phyloP scores from a whole-genome alignment of 1,140 invertebrate genomes.

The Caenorhabditis briggsae region DNA sequence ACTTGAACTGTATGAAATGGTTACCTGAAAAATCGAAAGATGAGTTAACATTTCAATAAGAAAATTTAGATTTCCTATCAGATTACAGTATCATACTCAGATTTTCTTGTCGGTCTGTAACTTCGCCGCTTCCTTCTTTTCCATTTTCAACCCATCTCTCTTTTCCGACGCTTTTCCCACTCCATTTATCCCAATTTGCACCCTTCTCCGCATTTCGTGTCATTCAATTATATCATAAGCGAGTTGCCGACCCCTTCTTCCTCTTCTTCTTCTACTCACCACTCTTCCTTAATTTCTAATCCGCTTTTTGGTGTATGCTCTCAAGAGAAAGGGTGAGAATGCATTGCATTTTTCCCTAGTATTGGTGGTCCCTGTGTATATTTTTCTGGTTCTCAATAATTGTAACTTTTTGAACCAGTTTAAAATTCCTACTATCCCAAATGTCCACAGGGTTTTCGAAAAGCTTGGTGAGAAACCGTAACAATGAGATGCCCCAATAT shows the following conservation, averaged over 20 bases:
- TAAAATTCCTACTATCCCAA: neutral
- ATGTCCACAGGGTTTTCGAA: neutral
- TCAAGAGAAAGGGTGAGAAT: neutral
- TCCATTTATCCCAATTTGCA: neutral
- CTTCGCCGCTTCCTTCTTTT: neutral
- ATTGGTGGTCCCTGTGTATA: no score
- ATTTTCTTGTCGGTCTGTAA: no score
- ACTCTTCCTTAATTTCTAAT: slow-evolving; percentile 39
- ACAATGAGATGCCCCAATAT: no score
- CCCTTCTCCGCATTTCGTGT: slow-evolving; percentile 8
- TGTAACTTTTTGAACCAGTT: no score
- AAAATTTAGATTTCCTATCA: no score
- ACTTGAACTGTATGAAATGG: no score
- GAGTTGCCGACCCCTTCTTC: slow-evolving; percentile 10
- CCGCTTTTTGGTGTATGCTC: slow-evolving; percentile 37
- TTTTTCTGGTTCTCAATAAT: no score
- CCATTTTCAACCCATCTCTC: neutral
- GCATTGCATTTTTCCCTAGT: neutral
- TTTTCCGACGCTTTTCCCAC: neutral
- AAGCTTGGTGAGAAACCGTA: no score
- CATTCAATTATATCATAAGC: slow-evolving; percentile 56
- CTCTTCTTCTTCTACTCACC: neutral
- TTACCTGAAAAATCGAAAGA: no score
- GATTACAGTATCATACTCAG: no score
- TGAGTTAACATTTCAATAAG: no score